phyloP scores from a whole-genome alignment of 2,888 invertebrate species.

The Leucophenga montana region DNA sequence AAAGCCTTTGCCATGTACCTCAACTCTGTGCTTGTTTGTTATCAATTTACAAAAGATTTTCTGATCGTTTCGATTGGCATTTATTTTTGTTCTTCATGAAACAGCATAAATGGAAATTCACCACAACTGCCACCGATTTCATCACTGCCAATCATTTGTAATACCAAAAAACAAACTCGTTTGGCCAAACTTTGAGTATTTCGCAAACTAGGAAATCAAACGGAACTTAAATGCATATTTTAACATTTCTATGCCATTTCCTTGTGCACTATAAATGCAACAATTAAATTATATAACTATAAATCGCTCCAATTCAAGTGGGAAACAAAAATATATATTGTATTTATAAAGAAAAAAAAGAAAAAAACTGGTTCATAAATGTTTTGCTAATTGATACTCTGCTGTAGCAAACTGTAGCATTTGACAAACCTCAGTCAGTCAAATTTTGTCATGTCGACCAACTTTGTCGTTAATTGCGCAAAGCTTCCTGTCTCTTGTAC shows the following conservation, averaged over 20 bases:
- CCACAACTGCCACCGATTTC: too few relatives aligned
- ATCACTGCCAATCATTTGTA: neutral
- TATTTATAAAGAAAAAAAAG: neutral
- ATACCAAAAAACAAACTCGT: too few relatives aligned
- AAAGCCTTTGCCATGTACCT: too few relatives aligned
- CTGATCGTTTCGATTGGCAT: too few relatives aligned
- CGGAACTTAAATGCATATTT: neutral
- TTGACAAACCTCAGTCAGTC: conserved; percentile 12
- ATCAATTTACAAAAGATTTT: too few relatives aligned
- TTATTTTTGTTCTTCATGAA: neutral
- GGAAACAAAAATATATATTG: too few relatives aligned
- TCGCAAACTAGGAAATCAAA: neutral
- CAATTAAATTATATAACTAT: conserved; percentile 17
- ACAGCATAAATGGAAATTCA: too few relatives aligned
- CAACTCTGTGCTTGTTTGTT: too few relatives aligned
- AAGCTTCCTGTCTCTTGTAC: neutral
- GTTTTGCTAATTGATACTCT: conserved; percentile 20
- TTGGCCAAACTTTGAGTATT: too few relatives aligned
- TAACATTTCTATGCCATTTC: conserved; percentile 1
- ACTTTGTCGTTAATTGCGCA: neutral
- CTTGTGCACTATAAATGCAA: conserved; percentile 10
- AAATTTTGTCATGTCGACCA: neutral
- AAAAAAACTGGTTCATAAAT: conserved; percentile 23
- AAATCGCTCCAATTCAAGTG: neutral
- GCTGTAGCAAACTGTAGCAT: neutral